Base-by-base conservation (phyloP, 2,888 invertebrate species). In the Diarsia brunnea region DNA sequence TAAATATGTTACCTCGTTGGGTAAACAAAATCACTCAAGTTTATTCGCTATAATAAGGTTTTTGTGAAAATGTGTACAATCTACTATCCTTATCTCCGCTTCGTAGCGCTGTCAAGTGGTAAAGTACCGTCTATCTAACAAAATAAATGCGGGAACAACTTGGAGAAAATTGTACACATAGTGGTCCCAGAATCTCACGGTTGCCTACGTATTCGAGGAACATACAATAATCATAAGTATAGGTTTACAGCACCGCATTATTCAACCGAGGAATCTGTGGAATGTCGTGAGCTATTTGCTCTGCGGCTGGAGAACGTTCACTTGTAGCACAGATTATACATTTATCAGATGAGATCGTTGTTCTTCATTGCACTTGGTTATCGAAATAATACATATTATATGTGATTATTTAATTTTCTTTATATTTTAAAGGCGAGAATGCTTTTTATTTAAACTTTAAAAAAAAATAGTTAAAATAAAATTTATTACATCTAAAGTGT, bases 211-310 rank as follows among this genome's bases (percentile, higher is more conserved):
- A 78, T 84, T 78, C 73, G 64, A 38, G 72, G 55, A 78, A 78
- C 76, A 81, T 79, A 76, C 72, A 76, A 84, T 84, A 86, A 87
- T 73, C 81, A 81, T 84, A 78, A 86, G 84, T 83, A 69, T 66
- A 70, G 68, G 82, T 75, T 84, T 79, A 78, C 73, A 69, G 75
- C 63, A 21, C 75, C 75, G 77, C 77, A 82, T 79, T 79, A 79
- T 73, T 82, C 75, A 80, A 77, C 82, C 74, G 75, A 63, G 73
- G 74, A 78, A 86, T 84, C 69, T 67, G 63, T 19, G 76, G 81
- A 84, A 85, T 79, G 84, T 72, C 71, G 61, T 64, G 81, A 86
- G 81, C 78, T 86, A 86, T 85, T 84, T 68, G 74, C 79, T 21
- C 63, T 75, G 86, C 63, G 79, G 73, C 68, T 49, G 73, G 61